Percentiles rank a stretch among this genome's conserved stretches.
These are phyloP conservation scores for Actinemys pallida DNA, from an alignment of 2,113 vertebrate genomes.

Conservation along the genomic window DNA sequence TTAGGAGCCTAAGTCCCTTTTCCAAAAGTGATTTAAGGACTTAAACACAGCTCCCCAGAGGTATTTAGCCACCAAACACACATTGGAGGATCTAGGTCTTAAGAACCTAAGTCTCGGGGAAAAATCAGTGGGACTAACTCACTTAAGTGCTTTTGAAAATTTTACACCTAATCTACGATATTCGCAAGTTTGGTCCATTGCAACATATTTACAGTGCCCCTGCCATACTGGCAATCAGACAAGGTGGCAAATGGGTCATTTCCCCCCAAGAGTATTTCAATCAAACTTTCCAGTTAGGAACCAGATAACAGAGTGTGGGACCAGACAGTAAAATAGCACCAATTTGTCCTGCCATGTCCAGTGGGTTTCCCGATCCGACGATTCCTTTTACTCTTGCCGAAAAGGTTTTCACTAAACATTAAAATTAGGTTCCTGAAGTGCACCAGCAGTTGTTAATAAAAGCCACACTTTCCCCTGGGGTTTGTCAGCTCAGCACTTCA, in stretches of 20 bases:
- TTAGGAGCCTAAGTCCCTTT: background rate
- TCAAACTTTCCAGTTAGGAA: background rate
- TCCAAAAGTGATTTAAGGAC: background rate
- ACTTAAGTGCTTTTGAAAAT: background rate
- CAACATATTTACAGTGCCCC: accelerated
- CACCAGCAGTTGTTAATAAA: slow-evolving; percentile 45
- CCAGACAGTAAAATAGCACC: background rate
- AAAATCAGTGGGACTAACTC: background rate
- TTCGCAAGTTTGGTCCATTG: accelerated
- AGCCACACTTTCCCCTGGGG: slow-evolving; percentile 52
- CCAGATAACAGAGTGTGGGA: background rate
- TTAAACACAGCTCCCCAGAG: background rate
- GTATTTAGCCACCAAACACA: background rate
- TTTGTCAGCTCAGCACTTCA: slow-evolving; percentile 73
- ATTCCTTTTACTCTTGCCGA: background rate
- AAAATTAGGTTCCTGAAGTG: slow-evolving; percentile 34
- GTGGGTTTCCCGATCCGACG: background rate
- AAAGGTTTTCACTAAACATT: background rate
- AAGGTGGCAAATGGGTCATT: background rate
- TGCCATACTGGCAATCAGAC: accelerated
- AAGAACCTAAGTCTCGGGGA: background rate
- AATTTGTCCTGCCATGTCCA: background rate
- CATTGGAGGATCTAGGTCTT: background rate
- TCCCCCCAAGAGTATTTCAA: background rate
- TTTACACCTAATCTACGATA: background rate